These are phyloP conservation scores for Minunthozetes semirufus DNA, from an alignment of 2,888 invertebrate genomes.

Conservation along the genomic window DNA sequence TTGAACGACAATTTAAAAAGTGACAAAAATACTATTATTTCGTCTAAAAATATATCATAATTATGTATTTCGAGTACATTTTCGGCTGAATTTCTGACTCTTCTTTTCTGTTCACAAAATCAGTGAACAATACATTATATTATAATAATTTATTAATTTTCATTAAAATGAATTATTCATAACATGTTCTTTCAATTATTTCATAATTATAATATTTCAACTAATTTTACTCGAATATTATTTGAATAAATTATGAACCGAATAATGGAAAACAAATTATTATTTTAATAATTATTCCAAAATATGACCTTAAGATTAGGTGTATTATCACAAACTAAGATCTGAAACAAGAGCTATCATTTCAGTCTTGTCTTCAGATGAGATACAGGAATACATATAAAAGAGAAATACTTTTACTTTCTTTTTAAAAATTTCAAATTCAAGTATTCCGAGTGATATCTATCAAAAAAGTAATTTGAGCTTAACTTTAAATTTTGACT, in stretches of 20 bases:
- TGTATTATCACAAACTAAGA: too few relatives aligned
- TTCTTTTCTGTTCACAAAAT: background rate
- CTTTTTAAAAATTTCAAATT: too few relatives aligned
- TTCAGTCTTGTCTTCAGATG: too few relatives aligned
- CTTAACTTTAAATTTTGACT: background rate
- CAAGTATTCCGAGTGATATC: background rate
- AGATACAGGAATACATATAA: too few relatives aligned
- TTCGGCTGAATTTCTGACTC: too few relatives aligned
- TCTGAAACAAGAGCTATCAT: too few relatives aligned
- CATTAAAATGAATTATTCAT: slow-evolving; percentile 14
- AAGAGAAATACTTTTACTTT: too few relatives aligned
- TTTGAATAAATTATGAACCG: slow-evolving; percentile 2
- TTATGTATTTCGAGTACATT: background rate
- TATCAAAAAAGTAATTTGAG: background rate
- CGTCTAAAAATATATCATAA: background rate
- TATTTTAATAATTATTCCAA: background rate
- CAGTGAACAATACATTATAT: slow-evolving; percentile 1
- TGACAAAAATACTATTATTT: slow-evolving; percentile 3
- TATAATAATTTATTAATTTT: background rate
- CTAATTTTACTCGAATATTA: background rate
- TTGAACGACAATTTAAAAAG: background rate
- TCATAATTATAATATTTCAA: slow-evolving; percentile 1
- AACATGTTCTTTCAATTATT: slow-evolving; percentile 21
- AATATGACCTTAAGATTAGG: background rate
- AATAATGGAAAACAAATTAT: background rate